Evolutionary conservation across 2,888 invertebrate genomes (phyloP).

Genomic region (Allolobophora icterica): DNA sequence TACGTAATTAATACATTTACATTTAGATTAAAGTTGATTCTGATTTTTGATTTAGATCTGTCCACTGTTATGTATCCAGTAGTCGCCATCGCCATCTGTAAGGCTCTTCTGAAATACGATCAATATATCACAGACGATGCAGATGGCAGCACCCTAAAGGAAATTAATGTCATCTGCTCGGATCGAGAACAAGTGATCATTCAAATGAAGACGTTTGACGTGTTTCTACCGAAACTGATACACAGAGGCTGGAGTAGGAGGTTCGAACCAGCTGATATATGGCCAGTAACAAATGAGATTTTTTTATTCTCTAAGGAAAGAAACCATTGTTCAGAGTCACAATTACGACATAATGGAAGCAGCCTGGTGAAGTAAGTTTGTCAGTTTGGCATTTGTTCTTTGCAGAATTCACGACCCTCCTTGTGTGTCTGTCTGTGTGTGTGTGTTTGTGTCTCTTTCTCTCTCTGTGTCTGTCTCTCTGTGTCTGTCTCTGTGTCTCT

Average conservation of each 20-base stretch:
- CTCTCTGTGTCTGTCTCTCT: neutral
- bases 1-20: neutral
- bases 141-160: neutral
- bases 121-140: neutral
- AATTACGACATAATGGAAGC: neutral
- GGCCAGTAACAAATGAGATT: neutral
- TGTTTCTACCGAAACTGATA: neutral
- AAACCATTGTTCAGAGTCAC: too few species aligned
- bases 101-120: neutral
- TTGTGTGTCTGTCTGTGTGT: neutral
- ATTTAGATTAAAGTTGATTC: neutral
- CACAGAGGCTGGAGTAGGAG: neutral
- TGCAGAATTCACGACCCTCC: neutral
- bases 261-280: neutral
- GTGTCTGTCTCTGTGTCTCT: neutral
- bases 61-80: neutral
- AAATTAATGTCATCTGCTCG: neutral
- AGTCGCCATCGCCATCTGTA: neutral
- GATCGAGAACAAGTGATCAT: neutral
- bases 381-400: neutral
- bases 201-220: conserved; percentile 6
- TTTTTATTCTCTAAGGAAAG: neutral
- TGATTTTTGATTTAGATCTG: neutral
- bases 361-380: neutral
- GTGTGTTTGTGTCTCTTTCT: too few species aligned